Percentiles rank a stretch among this genome's conserved stretches.
Conservation (phyloP, 2,113 vertebrate species). For the Lepus americanus region DNA sequence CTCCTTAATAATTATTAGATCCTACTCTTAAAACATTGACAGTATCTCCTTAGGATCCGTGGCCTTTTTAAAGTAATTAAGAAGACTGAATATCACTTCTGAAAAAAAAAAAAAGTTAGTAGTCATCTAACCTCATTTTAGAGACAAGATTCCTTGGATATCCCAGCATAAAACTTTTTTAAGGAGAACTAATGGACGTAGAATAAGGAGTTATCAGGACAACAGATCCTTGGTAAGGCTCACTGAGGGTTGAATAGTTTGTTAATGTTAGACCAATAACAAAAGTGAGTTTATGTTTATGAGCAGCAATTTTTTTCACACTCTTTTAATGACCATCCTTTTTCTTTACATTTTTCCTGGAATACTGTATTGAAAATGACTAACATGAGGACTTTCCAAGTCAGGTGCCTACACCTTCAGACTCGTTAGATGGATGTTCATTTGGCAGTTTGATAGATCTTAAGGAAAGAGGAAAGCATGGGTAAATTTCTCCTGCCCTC, state of each 20-base stretch:
- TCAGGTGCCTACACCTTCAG: background rate
- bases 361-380: background rate
- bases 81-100: background rate
- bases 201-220: background rate
- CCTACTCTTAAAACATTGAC: background rate
- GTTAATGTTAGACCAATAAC: background rate
- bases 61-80: background rate
- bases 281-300: constrained; percentile 24
- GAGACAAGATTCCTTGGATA: background rate
- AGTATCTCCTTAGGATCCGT: background rate
- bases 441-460: background rate
- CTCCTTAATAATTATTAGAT: background rate
- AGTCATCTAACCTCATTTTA: background rate
- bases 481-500: background rate
- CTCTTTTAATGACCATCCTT: background rate
- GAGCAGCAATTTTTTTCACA: background rate
- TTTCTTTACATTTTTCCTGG: background rate
- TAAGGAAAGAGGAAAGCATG: background rate
- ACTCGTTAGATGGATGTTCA: background rate
- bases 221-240: background rate
- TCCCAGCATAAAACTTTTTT: background rate
- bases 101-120: background rate
- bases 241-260: background rate
- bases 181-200: background rate
- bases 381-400: background rate